Conservation (phyloP, 2,113 vertebrate genomes). For the Sprattus sprattus region DNA sequence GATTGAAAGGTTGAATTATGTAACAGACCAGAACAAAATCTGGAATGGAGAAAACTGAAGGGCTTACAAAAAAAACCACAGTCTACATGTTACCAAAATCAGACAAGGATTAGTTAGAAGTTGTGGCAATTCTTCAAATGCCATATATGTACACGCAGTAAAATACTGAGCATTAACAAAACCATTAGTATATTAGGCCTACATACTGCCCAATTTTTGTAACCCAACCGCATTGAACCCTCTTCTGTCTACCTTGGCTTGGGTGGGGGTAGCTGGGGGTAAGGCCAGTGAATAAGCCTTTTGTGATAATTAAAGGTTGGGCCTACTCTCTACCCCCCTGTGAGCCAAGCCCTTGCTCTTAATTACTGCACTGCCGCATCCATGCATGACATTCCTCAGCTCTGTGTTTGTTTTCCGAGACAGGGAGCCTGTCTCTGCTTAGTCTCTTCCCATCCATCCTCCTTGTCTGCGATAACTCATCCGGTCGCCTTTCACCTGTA, state of each 20-base stretch:
- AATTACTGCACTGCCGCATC: conserved; percentile 33
- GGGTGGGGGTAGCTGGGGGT: not conserved
- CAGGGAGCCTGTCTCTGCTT: conserved; percentile 28
- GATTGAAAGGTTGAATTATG: not conserved
- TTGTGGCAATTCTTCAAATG: not conserved
- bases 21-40: not conserved
- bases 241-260: not conserved
- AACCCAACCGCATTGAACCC: not conserved
- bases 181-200: not conserved
- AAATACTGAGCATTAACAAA: not conserved
- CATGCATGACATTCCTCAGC: conserved; percentile 41
- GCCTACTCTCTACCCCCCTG: conserved; percentile 32
- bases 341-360: conserved; percentile 27
- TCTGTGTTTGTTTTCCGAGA: conserved; percentile 36
- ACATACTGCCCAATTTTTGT: not conserved
- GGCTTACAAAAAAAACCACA: not conserved
- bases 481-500: conserved; percentile 27
- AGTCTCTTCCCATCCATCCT: not conserved
- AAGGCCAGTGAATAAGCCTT: conserved; percentile 26
- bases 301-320: conserved; percentile 42
- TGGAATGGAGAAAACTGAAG: not conserved
- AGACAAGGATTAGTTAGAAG: not conserved
- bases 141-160: not conserved
- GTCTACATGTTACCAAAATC: not conserved
- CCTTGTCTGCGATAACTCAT: not conserved